Percentiles rank a stretch among this genome's conserved stretches.
Conservation (phyloP, 2,888 invertebrate genomes). For the Drosophila pullipes region DNA sequence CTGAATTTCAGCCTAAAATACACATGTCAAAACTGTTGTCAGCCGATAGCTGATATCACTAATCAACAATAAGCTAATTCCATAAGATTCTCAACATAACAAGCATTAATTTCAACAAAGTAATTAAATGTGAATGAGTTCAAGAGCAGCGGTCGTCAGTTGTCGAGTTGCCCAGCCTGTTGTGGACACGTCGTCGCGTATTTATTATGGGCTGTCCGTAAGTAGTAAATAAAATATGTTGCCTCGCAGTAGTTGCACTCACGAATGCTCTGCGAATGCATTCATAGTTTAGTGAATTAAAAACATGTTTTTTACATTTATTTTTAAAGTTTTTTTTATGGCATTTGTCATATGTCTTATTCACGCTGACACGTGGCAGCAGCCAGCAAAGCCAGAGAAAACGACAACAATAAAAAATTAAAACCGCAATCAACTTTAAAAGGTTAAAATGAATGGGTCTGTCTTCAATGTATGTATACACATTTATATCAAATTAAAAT, state of each 20-base stretch:
- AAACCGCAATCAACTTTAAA: slow-evolving; percentile 18
- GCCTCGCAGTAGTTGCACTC: neutral
- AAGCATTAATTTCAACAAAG: neutral
- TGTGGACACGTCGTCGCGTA: slow-evolving; percentile 34
- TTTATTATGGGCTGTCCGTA: slow-evolving; percentile 32
- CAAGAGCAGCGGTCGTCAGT: slow-evolving; percentile 46
- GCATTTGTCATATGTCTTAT: slow-evolving; percentile 57
- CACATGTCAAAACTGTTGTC: neutral
- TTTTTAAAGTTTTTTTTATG: slow-evolving; percentile 24
- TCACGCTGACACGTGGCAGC: slow-evolving; percentile 35
- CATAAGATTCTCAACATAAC: too few species aligned
- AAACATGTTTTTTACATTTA: slow-evolving; percentile 27
- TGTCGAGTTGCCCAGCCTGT: slow-evolving; percentile 10
- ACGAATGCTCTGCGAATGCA: slow-evolving; percentile 19
- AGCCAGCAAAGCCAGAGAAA: slow-evolving; percentile 11
- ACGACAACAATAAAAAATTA: neutral
- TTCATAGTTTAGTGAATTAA: slow-evolving; percentile 63
- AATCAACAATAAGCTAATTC: neutral
- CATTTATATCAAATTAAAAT: neutral
- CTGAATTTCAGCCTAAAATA: neutral
- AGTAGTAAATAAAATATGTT: slow-evolving; percentile 32
- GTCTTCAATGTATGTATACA: slow-evolving; percentile 47
- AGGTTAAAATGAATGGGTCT: slow-evolving; percentile 33
- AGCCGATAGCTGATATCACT: neutral
- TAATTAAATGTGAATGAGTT: slow-evolving; percentile 41